Percentiles rank a stretch among this genome's conserved stretches.
These are phyloP conservation scores for Climacteris rufus DNA, from an alignment of 2,113 vertebrate genomes.

Conservation along the genomic window DNA sequence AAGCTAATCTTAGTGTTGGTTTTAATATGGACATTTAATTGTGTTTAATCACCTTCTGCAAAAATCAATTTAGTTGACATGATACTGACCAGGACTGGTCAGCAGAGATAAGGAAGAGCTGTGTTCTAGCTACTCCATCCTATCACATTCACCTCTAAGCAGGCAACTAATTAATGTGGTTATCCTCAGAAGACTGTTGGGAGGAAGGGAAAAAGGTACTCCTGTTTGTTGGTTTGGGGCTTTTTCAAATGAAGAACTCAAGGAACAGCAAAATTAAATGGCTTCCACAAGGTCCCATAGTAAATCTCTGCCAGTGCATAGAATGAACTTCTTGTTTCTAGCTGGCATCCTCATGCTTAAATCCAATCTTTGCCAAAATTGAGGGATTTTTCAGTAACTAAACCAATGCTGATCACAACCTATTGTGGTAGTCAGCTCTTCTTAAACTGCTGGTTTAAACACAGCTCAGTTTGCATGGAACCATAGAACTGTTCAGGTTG, in stretches of 20 bases:
- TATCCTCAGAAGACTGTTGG: neutral
- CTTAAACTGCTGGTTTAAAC: neutral
- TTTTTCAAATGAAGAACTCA: neutral
- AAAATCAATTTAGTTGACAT: slow-evolving; percentile 51
- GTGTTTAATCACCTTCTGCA: slow-evolving; percentile 30
- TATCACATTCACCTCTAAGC: neutral
- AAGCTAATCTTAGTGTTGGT: neutral
- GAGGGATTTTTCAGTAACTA: neutral
- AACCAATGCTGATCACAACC: neutral
- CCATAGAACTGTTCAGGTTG: neutral
- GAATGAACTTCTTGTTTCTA: neutral
- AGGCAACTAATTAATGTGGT: slow-evolving; percentile 19
- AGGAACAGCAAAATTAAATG: neutral
- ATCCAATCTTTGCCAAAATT: neutral
- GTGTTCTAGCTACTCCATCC: neutral
- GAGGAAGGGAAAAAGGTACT: neutral
- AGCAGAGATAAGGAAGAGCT: slow-evolving; percentile 34
- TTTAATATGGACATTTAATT: slow-evolving; percentile 41
- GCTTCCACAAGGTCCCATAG: neutral
- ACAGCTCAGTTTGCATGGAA: neutral
- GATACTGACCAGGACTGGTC: slow-evolving; percentile 29
- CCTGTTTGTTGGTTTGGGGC: neutral
- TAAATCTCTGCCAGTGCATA: neutral
- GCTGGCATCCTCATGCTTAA: neutral
- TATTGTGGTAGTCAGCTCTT: neutral